Conservation (phyloP, 2,888 invertebrate species). For the Eubasilissa splendida region DNA sequence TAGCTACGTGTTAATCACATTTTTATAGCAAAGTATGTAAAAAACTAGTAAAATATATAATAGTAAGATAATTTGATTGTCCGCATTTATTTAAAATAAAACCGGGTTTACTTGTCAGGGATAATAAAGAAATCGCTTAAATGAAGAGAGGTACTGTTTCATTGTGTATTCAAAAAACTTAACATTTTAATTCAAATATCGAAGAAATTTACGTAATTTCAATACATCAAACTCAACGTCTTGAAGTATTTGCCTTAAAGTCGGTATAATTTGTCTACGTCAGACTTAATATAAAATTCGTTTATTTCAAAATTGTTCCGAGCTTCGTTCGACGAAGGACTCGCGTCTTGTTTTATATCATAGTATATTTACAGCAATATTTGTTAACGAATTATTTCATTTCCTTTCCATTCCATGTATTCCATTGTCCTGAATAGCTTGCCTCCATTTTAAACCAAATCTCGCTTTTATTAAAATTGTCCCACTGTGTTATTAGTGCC, state of each 20-base stretch:
- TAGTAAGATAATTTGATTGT: too few species aligned
- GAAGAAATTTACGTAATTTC: constrained; percentile 3
- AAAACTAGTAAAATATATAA: too few species aligned
- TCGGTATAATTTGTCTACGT: constrained; percentile 32
- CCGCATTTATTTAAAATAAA: too few species aligned
- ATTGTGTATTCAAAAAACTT: neutral
- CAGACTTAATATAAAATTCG: constrained; percentile 44
- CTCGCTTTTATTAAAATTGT: constrained; percentile 13
- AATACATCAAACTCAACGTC: constrained; percentile 35
- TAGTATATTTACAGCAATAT: constrained; percentile 34
- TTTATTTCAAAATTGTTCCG: constrained; percentile 33
- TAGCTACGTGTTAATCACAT: too few species aligned
- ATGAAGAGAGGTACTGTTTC: too few species aligned
- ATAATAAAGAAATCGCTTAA: too few species aligned
- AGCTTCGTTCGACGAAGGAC: constrained; percentile 1
- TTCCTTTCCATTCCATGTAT: constrained; percentile 47
- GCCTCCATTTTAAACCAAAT: neutral
- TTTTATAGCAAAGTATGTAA: too few species aligned
- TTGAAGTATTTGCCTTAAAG: constrained; percentile 10
- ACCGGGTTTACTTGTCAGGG: too few species aligned
- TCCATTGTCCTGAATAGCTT: constrained; percentile 47
- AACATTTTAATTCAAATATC: constrained; percentile 9
- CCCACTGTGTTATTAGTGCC: neutral
- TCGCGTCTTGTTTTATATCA: constrained; percentile 15
- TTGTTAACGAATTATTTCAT: constrained; percentile 51